Evolutionary conservation across 2,888 invertebrate species (phyloP).

Genomic region (Ennomos fuscantarius): DNA sequence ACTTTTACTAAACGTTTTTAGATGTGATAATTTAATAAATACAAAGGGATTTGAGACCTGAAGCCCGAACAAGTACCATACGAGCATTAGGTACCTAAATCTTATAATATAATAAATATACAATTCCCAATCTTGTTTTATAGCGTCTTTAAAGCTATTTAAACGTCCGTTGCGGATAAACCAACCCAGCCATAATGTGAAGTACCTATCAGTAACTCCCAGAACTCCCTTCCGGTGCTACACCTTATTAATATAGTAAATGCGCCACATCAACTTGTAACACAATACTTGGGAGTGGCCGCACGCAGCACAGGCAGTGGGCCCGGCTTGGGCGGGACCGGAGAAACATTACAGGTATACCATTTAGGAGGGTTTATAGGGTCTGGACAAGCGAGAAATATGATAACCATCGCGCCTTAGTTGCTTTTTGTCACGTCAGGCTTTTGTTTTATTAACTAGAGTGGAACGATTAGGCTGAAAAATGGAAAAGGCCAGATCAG

Average conservation of each 20-base stretch:
- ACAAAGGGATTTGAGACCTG: too few species aligned
- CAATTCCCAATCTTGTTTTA: too few species aligned
- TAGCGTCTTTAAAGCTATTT: too few species aligned
- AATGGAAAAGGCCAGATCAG: too few species aligned
- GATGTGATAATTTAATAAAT: too few species aligned
- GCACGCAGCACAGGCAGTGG: slow-evolving; percentile 22
- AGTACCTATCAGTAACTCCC: background rate
- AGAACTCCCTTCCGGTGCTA: slow-evolving; percentile 8
- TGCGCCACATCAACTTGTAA: slow-evolving; percentile 23
- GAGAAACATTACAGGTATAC: slow-evolving; percentile 15
- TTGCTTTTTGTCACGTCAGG: slow-evolving; percentile 24
- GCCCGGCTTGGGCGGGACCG: slow-evolving; percentile 26
- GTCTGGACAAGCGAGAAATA: slow-evolving; percentile 30
- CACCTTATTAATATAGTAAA: slow-evolving; percentile 21
- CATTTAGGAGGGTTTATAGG: slow-evolving; percentile 26
- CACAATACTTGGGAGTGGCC: slow-evolving; percentile 25
- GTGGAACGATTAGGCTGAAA: slow-evolving; percentile 3
- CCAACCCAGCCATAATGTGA: too few species aligned
- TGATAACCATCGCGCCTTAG: slow-evolving; percentile 22
- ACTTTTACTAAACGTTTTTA: too few species aligned
- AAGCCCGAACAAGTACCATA: too few species aligned
- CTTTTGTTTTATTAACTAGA: slow-evolving; percentile 13
- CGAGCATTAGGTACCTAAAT: too few species aligned
- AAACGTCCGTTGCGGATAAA: too few species aligned
- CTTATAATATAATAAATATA: too few species aligned